Evolutionary conservation across 2,113 vertebrate species (phyloP), one percentile per base, ranked within the genome.

Genomic region (Eolophus roseicapilla): DNA sequence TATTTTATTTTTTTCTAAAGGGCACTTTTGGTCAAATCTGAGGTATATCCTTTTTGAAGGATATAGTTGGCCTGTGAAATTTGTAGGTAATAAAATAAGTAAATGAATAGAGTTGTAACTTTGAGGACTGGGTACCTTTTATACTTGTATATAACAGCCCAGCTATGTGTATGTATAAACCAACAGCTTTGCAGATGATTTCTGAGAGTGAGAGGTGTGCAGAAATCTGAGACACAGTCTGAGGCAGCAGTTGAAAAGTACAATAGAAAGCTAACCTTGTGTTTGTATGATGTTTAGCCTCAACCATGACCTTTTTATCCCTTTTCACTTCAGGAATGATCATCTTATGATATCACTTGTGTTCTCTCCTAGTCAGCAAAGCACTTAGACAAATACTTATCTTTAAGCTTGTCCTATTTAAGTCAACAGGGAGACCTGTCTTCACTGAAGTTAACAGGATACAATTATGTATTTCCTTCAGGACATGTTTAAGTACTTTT

Each of bases 191-290:
- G 59, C 52, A 84, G 59, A 28, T 82, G 49, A 80, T 83, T 91
- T 80, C n/a, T 86, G 41, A 65, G 74, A 69, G 19, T 46, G 75
- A 64, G 86, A 37, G 24, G 9, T 68, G 39, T 85, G 18, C 37
- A 82, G 63, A 87, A 93, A 64, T 81, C 33, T 71, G 65, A 76
- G 24, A 55, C 28, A 31, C 31, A 85, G 52, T 63, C 52, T 86
- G 71, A 52, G 65, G 17, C 62, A 92, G 77, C 90, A 89, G 82
- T 64, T 64, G 77, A 88, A 79, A 97, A 93, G 79, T 82, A 91
- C 53, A 82, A 60, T 39, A 69, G 13, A 55, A 84, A 50, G 13
- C 27, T 62, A 1, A 71, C 13, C 10, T 25, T 17, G 6, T 88
- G 47, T 44, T 12, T 82, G 44, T 49, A 9, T 43, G 27, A 23